phyloP scores from a whole-genome alignment of 2,797 vertebrate species.

The Coccyzus lansbergi region DNA sequence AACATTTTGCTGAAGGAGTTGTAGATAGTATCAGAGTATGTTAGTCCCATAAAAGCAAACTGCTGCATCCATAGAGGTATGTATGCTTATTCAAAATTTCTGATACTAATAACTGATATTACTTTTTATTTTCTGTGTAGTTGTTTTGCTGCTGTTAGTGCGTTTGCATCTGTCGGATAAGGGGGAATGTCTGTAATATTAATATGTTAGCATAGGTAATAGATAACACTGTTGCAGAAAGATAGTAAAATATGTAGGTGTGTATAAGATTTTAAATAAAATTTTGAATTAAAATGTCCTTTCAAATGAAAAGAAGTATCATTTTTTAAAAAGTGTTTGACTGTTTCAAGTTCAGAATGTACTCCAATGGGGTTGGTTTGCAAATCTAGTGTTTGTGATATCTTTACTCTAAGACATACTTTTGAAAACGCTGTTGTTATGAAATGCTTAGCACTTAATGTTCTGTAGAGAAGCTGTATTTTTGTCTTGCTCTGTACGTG shows the following conservation, averaged over 20 bases:
- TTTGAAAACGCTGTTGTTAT: not conserved
- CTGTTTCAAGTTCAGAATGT: not conserved
- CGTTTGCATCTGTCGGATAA: not conserved
- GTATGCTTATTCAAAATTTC: not conserved
- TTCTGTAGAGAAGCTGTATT: not conserved
- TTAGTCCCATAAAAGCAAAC: not conserved
- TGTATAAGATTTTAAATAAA: not conserved
- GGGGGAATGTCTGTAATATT: not conserved
- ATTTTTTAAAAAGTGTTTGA: not conserved
- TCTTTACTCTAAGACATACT: not conserved
- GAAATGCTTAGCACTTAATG: not conserved
- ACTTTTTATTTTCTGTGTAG: not conserved
- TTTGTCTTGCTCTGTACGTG: not conserved
- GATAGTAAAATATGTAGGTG: not conserved
- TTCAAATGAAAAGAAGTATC: not conserved
- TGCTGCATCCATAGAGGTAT: not conserved
- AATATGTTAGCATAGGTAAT: not conserved
- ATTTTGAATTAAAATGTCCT: not conserved
- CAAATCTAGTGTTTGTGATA: not conserved
- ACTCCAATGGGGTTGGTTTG: not conserved
- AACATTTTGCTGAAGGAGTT: not conserved
- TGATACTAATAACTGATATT: not conserved
- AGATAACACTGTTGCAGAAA: not conserved
- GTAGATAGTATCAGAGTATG: not conserved
- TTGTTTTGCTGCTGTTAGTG: not conserved